These are phyloP conservation scores for Neosalanx taihuensis DNA, from an alignment of 2,797 vertebrate genomes.

Conservation along the genomic window DNA sequence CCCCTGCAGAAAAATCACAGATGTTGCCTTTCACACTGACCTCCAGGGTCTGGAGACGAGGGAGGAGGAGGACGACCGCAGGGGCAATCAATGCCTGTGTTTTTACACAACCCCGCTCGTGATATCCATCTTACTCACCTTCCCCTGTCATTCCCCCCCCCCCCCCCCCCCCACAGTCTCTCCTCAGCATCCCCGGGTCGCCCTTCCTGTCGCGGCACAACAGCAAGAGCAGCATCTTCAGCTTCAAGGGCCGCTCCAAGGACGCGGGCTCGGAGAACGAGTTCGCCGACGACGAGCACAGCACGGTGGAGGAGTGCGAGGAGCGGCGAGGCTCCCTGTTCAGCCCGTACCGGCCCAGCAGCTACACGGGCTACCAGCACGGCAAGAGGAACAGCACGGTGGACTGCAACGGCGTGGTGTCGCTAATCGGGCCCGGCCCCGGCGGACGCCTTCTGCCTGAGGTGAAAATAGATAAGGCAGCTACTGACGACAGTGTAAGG, in stretches of 20 bases:
- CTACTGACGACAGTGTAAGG: conserved; percentile 84
- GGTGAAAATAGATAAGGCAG: conserved; percentile 99
- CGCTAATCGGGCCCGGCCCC: conserved; percentile 91
- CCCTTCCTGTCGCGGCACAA: conserved; percentile 96
- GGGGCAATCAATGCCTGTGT: conserved; percentile 30
- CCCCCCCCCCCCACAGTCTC: conserved; percentile 75
- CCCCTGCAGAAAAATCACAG: conserved; percentile 18
- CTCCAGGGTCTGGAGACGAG: conserved; percentile 37
- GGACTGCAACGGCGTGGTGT: conserved; percentile 98
- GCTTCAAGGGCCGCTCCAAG: conserved; percentile 87
- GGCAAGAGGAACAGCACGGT: conserved; percentile 95
- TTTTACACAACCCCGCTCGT: background rate
- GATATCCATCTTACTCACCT: conserved; percentile 40
- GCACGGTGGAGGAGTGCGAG: conserved; percentile 96
- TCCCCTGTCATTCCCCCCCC: conserved; percentile 24
- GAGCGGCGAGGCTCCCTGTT: conserved; percentile 93
- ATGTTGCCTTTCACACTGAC: conserved; percentile 46
- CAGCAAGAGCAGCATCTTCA: conserved; percentile 99
- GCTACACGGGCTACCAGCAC: conserved; percentile 92
- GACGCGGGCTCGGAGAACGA: conserved; percentile 95
- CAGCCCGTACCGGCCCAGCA: conserved; percentile 88
- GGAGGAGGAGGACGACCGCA: conserved; percentile 28
- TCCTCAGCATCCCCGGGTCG: conserved; percentile 96
- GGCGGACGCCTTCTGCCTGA: conserved; percentile 98
- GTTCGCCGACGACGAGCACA: conserved; percentile 97